Base-by-base conservation (phyloP, 1,140 invertebrate genomes). In the Chionoecetes opilio region DNA sequence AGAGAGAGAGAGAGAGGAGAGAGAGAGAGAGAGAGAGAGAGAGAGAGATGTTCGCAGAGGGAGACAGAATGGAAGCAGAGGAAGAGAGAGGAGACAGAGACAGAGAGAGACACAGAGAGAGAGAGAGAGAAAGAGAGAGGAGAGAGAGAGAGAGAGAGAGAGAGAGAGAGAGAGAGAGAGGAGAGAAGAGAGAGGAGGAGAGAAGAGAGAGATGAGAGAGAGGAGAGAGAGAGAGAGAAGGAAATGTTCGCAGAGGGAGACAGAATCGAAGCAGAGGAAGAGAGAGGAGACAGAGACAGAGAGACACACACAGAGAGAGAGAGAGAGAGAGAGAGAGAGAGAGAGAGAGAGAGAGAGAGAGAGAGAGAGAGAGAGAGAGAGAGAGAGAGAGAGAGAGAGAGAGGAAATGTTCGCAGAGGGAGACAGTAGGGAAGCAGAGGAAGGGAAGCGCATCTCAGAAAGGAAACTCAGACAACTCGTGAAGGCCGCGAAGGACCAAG, bases 141-240 rank as follows among this genome's bases (percentile, higher is more conserved):
- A 91, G 53, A 91, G 89, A 91, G 53, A 91, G 37, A 87, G 32
- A 84, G 82, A 84, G 82, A 34, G 32, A 34, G 82, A 34, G 32
- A 34, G 82, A 34, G 82, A 84, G 32, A 34, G 82, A 34, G 82
- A 84, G 32, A 84, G 32, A 84, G 82, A 84, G 82, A 34, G 32
- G 26, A 26, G 26, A 26, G 34, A 32, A 37, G 87, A 89, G 35
- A 34, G 29, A 37, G 87, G 34, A 32, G 34, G 87, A 89, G 35
- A 89, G 35, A 89, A 26, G 34, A 32, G 26, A 26, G n/a, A n/a
- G n/a, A n/a, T n/a, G n/a, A n/a, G n/a, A n/a, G n/a, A n/a, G n/a
- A n/a, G n/a, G n/a, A 53, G 88, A 53, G 41, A 46, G 9, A 29
- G 41, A 29, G 88, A 46, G 41, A 53, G 88, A 46, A 21, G 26